Base-by-base conservation (phyloP, 2,888 invertebrate genomes). In the Synanthedon formicaeformis region DNA sequence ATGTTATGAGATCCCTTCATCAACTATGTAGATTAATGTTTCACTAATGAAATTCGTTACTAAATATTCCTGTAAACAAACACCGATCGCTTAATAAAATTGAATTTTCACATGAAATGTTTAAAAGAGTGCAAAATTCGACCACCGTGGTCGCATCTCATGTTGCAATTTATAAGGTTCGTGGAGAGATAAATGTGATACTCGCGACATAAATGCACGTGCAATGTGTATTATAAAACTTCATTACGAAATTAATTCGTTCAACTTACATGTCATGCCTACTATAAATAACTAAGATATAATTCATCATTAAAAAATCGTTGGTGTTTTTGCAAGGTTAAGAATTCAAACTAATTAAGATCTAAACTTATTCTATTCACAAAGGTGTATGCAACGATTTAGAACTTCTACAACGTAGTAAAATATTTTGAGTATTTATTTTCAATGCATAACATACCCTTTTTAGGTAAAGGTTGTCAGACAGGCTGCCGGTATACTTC, bases 111-210 rank as follows among this genome's bases (percentile, higher is more conserved):
- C 27, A 1, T 34, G 45, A 13, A 2, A 45, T 13, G n/a, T 45
- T 45, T 45, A 45, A 13, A 45, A 45, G 6, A 13, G 8, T 45
- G 4, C 45, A 65, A 64, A 60, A 60, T 64, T 59, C 66, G 83
- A 75, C 84, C 84, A 84, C 83, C 83, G 63, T 63, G 60, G 65
- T 66, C 57, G 75, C 73, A 52, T 75, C 76, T 85, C 85, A 71
- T 63, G 64, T 85, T 84, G 71, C 81, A 69, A 57, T 52, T 40
- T 49, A 50, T 71, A 58, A 66, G 64, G 65, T 85, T 81, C 85
- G 66, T 65, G 69, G 84, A 81, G 83, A 76, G 70, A 66, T 63
- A 65, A 63, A 75, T 70, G 68, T 70, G 71, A 80, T 66, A 66
- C 65, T 66, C 14, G 45, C 45, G 14, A 13, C 45, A 13, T 45